Evolutionary conservation across 1,140 invertebrate genomes (phyloP), one percentile per base, ranked within the genome.

Genomic region (Phortica variegata): DNA sequence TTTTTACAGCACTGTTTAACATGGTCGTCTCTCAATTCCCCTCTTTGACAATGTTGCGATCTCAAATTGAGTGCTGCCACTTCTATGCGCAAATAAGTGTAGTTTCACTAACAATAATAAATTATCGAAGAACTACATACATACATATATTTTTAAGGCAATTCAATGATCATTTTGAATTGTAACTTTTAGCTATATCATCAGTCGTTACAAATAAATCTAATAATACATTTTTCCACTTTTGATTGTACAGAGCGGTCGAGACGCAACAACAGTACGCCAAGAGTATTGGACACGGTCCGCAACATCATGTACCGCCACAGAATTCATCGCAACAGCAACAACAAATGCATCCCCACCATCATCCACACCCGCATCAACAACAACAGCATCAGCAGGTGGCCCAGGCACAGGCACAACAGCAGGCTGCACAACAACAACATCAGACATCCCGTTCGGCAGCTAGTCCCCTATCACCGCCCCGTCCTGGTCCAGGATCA

Each of bases 391-490:
- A 58, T 0, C 65, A 65, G 0, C 61, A 66, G 0, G 60, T 58
- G 6, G 56, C 55, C 2, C 60, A 56, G 0, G 58, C 58, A 0
- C 60, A 60, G 1, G 56, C 59, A 0, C 61, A 65, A 0, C 61
- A 71, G 0, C 63, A 60, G 0, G 23, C 51, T 44, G 17, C 51
- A 26, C 54, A 66, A 0, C 68, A 66, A 15, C 71, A 70, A 34
- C 65, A 57, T 38, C 60, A 72, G 50, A 57, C 52, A 17, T 62
- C 65, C 16, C 57, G 72, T 39, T 60, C 72, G 38, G 72, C 56
- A 55, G 69, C 72, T 54, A 75, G 72, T 62, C 72, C 72, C 16
- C 34, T 75, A 38, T 74, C 73, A 18, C 73, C 73, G 29, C 69
- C 69, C 34, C 65, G 72, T 36, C 58, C 72, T 38, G 69, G 62